These are phyloP conservation scores for Mylabris phalerata DNA, from an alignment of 1,140 invertebrate species.

Conservation along the genomic window DNA sequence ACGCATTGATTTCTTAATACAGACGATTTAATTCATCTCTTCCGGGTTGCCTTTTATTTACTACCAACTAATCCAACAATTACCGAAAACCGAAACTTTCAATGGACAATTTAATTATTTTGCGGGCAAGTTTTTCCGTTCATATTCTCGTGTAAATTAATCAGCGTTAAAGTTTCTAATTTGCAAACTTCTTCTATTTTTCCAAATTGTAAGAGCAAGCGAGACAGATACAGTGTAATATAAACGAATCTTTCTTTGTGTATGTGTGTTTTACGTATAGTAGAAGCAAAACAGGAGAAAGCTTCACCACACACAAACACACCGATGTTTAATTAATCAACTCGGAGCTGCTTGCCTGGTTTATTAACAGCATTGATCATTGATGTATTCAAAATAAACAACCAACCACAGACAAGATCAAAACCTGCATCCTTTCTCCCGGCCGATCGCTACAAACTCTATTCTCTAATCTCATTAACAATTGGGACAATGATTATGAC, in stretches of 20 bases:
- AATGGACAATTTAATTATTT: too few relatives aligned
- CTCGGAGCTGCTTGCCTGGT: conserved; percentile 35
- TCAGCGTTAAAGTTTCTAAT: conserved; percentile 13
- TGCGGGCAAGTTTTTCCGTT: too few relatives aligned
- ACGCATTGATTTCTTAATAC: too few relatives aligned
- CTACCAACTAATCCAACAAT: too few relatives aligned
- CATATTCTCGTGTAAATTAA: background rate
- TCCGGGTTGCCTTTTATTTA: too few relatives aligned
- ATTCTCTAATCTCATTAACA: conserved; percentile 9
- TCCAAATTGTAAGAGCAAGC: too few relatives aligned
- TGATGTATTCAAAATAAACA: conserved; percentile 34
- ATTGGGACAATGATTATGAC: too few relatives aligned
- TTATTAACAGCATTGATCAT: conserved; percentile 43
- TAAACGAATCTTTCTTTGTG: too few relatives aligned
- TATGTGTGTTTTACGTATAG: too few relatives aligned
- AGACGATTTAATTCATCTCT: too few relatives aligned
- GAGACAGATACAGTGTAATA: too few relatives aligned
- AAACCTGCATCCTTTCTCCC: conserved; percentile 48
- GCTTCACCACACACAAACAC: conserved; percentile 25
- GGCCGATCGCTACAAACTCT: conserved; percentile 9
- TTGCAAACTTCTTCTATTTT: conserved; percentile 11
- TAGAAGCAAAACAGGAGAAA: conserved; percentile 25
- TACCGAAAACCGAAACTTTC: too few relatives aligned
- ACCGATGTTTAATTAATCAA: conserved; percentile 42
- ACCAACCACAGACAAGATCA: conserved; percentile 38